Conservation (phyloP, 2,797 vertebrate species). For the Pseudochirops cupreus region DNA sequence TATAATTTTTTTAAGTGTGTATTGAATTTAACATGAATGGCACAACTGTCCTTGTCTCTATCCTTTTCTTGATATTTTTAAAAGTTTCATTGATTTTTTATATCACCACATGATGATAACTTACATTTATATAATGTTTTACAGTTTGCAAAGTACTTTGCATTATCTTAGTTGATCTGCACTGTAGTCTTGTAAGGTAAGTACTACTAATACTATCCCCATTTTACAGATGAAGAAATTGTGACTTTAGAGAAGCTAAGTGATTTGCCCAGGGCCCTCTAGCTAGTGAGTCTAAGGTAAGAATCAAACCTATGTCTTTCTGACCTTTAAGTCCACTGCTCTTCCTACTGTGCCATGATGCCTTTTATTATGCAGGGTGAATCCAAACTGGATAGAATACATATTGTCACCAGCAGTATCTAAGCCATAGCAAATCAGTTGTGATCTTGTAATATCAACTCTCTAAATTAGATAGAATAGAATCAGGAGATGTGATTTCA, state of each 20-base stretch:
- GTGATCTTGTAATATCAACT: not conserved
- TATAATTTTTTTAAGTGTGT: not conserved
- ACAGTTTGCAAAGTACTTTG: not conserved
- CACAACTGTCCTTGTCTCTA: not conserved
- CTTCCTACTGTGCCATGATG: not conserved
- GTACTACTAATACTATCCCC: not conserved
- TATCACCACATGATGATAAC: not conserved
- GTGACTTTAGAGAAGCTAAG: not conserved
- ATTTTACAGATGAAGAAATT: not conserved
- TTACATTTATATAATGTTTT: not conserved
- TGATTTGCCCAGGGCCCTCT: not conserved
- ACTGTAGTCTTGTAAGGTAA: not conserved
- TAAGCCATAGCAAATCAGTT: not conserved
- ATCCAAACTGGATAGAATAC: not conserved
- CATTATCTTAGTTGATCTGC: not conserved
- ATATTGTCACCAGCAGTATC: not conserved
- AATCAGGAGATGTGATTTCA: too few relatives aligned
- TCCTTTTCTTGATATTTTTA: not conserved
- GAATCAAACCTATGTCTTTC: not conserved
- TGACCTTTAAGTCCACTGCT: not conserved
- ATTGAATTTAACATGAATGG: not conserved
- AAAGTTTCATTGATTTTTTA: not conserved
- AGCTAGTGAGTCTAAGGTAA: not conserved
- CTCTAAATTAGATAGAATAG: too few relatives aligned
- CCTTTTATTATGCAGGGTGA: not conserved